Evolutionary conservation across 2,888 invertebrate species (phyloP).

Genomic region (Bugula neritina): DNA sequence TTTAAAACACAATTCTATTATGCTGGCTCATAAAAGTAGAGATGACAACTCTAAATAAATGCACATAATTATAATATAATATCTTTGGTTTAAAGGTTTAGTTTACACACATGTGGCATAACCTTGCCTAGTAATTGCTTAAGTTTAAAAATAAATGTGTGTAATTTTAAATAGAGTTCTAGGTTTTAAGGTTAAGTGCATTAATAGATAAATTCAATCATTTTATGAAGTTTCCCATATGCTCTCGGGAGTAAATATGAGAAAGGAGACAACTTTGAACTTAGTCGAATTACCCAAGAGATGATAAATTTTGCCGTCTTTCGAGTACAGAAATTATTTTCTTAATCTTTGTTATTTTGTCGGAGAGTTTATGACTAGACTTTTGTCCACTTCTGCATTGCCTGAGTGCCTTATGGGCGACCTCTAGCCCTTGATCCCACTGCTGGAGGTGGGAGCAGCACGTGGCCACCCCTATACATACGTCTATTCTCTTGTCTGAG

Average conservation of each 20-base stretch:
- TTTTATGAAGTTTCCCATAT: no score
- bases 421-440: neutral
- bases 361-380: neutral
- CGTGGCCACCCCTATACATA: neutral
- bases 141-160: no score
- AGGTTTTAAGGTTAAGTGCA: no score
- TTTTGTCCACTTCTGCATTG: neutral
- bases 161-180: no score
- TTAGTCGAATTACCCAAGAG: no score
- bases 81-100: no score
- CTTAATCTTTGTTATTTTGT: neutral
- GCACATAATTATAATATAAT: no score
- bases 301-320: neutral
- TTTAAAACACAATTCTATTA: neutral
- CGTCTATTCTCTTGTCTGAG: neutral
- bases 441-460: neutral
- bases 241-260: no score
- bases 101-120: no score
- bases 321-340: neutral
- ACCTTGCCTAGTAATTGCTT: no score
- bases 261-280: no score
- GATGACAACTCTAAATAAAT: neutral
- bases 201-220: no score
- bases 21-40: neutral
- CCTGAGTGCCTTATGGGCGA: neutral